Evolutionary conservation across 2,113 vertebrate species (phyloP).

Genomic region (Chlorocebus sabaeus): DNA sequence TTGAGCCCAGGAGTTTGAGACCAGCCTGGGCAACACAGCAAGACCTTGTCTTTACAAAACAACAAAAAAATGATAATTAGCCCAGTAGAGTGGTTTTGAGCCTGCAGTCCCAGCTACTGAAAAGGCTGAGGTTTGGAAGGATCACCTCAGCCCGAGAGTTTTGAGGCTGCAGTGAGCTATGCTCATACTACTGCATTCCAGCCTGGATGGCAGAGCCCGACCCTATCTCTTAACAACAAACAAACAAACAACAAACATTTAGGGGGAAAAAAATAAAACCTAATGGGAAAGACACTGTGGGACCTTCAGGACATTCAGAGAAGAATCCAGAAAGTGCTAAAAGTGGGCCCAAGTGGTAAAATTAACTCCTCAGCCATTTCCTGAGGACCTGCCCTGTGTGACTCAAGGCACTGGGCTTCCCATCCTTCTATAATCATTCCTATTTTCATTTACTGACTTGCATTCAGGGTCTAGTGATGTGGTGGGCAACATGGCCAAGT

Average conservation of each 20-base stretch:
- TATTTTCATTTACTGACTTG: background rate
- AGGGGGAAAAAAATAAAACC: background rate
- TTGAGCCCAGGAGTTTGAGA: background rate
- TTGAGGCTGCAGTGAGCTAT: background rate
- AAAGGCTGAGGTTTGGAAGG: background rate
- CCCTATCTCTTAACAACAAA: background rate
- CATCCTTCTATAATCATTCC: background rate
- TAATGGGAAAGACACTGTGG: background rate
- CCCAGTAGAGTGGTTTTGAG: background rate
- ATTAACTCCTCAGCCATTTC: background rate
- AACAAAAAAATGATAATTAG: background rate
- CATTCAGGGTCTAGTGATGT: background rate
- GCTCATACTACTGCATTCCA: background rate
- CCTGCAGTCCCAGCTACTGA: background rate
- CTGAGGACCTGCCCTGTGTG: background rate
- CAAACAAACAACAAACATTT: background rate
- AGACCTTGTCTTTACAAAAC: background rate
- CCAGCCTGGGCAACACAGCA: background rate
- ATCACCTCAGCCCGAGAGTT: background rate
- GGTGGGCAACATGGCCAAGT: background rate
- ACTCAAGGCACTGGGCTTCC: background rate
- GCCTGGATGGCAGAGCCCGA: background rate
- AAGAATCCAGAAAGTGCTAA: background rate
- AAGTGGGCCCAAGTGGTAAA: background rate
- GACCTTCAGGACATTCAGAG: background rate